phyloP scores from a whole-genome alignment of 1,140 invertebrate genomes.

The Polypedilum pembai region DNA sequence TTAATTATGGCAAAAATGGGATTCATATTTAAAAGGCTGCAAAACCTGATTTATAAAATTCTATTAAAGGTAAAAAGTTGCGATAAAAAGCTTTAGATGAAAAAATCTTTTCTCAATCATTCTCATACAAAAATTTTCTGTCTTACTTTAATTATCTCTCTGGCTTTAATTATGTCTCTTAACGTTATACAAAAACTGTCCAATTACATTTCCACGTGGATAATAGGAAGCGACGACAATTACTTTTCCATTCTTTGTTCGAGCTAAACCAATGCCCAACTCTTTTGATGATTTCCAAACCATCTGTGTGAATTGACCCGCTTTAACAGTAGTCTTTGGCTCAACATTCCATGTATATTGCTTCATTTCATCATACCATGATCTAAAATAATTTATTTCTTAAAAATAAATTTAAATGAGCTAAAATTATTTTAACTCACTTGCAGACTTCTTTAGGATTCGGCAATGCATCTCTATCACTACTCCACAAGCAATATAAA shows the following conservation, averaged over 20 bases:
- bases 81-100: not conserved
- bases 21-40: not conserved
- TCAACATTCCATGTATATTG: constrained; percentile 54
- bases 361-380: constrained; percentile 62
- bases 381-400: constrained; percentile 36
- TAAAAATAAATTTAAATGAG: not conserved
- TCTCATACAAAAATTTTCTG: not conserved
- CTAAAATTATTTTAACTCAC: not conserved
- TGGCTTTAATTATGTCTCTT: constrained; percentile 30
- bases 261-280: constrained; percentile 60
- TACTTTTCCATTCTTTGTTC: constrained; percentile 46
- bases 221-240: constrained; percentile 63
- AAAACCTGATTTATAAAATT: constrained; percentile 1
- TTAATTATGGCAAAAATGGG: not conserved
- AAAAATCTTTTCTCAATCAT: not conserved
- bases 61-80: not conserved
- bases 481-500: constrained; percentile 60
- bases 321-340: constrained; percentile 40
- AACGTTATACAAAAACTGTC: constrained; percentile 58
- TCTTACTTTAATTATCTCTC: not conserved
- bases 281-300: constrained; percentile 60
- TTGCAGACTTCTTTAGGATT: constrained; percentile 56
- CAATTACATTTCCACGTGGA: constrained; percentile 64
- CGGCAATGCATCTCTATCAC: constrained; percentile 56
- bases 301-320: constrained; percentile 59